A percentile compares a stretch with the other conserved stretches of the same genome.
These are phyloP conservation scores for Brenthis hecate DNA, from an alignment of 2,888 invertebrate species.

Conservation along the genomic window DNA sequence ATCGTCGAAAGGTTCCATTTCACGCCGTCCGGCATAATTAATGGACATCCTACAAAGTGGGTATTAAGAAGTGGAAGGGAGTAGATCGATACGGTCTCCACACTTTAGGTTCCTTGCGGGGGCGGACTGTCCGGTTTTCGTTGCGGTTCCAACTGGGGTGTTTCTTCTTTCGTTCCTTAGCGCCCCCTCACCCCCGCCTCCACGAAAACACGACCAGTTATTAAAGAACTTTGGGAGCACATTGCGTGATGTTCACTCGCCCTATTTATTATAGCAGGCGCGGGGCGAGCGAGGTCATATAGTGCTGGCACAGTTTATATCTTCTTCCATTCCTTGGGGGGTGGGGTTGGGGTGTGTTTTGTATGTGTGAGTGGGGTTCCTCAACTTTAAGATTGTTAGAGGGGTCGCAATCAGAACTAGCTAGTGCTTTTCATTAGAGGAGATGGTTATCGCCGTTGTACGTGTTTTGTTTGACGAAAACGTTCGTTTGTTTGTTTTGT, in stretches of 20 bases:
- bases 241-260: slow-evolving; percentile 47
- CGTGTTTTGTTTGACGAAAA: slow-evolving; percentile 69
- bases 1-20: slow-evolving; percentile 59
- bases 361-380: slow-evolving; percentile 63
- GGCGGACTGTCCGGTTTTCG: slow-evolving; percentile 52
- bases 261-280: slow-evolving; percentile 43
- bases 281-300: slow-evolving; percentile 48
- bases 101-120: slow-evolving; percentile 67
- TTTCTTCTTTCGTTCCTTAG: slow-evolving; percentile 78
- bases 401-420: slow-evolving; percentile 77
- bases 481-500: slow-evolving; percentile 58
- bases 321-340: slow-evolving; percentile 65
- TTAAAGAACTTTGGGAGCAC: slow-evolving; percentile 60
- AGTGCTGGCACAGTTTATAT: slow-evolving; percentile 54
- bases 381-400: slow-evolving; percentile 79
- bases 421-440: slow-evolving; percentile 77
- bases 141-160: slow-evolving; percentile 54
- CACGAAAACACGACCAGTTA: slow-evolving; percentile 52
- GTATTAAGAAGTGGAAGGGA: slow-evolving; percentile 72
- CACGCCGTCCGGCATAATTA: slow-evolving; percentile 69
- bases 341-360: slow-evolving; percentile 51
- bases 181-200: slow-evolving; percentile 46
- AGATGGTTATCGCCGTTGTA: slow-evolving; percentile 71
- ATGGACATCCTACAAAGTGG: slow-evolving; percentile 74
- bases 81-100: slow-evolving; percentile 69